Conservation (phyloP, 2,113 vertebrate genomes). For the Cryptomyrus ogoouensis region DNA sequence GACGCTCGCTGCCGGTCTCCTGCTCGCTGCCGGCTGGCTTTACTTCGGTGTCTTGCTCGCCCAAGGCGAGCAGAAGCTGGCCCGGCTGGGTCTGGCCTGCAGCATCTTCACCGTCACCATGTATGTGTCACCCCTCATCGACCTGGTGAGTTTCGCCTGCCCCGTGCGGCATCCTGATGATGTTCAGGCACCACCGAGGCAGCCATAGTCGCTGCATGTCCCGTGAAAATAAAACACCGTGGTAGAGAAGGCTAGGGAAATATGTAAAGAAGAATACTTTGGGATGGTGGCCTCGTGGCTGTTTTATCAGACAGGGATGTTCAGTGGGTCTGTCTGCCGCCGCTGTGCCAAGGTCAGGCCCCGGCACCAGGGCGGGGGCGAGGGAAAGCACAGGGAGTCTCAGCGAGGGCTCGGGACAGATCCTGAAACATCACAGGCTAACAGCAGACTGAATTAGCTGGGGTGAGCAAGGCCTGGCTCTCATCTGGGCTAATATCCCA, state of each 20-base stretch:
- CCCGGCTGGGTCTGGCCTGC: slow-evolving; percentile 78
- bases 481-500: neutral
- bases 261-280: neutral
- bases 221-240: neutral
- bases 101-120: slow-evolving; percentile 84
- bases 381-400: neutral
- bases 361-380: neutral
- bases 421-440: neutral
- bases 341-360: neutral
- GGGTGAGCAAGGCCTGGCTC: neutral
- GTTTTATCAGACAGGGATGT: neutral
- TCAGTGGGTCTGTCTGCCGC: neutral
- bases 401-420: neutral
- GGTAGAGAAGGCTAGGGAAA: neutral
- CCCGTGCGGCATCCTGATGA: neutral
- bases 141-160: slow-evolving; percentile 64
- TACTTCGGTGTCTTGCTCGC: slow-evolving; percentile 70
- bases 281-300: neutral
- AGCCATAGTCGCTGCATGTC: neutral
- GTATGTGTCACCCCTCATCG: slow-evolving; percentile 82
- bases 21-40: slow-evolving; percentile 58
- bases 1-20: slow-evolving; percentile 46
- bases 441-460: neutral
- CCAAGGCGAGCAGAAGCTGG: slow-evolving; percentile 41
- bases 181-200: neutral